These are phyloP conservation scores for Phrynocephalus forsythii DNA, from an alignment of 2,797 vertebrate species.

Conservation along the genomic window DNA sequence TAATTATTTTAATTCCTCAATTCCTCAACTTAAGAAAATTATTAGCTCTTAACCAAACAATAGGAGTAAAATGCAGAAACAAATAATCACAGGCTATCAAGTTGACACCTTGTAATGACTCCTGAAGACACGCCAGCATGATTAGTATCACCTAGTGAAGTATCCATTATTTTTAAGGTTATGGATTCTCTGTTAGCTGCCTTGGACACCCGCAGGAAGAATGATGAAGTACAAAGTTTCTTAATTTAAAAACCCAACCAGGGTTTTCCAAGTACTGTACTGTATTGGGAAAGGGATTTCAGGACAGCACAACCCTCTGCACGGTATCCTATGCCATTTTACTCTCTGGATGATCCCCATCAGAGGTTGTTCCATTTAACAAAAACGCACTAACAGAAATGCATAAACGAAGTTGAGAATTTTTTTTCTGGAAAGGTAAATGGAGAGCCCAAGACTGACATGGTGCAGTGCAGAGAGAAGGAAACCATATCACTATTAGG, in stretches of 20 bases:
- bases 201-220: neutral
- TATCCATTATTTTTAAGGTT: neutral
- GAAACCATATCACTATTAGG: neutral
- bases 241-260: neutral
- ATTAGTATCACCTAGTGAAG: too few species aligned
- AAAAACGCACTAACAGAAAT: neutral
- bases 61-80: neutral
- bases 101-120: too few species aligned
- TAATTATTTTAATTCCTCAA: neutral
- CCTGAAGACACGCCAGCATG: too few species aligned
- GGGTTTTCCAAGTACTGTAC: neutral
- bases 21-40: too few species aligned
- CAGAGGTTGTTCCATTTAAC: neutral
- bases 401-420: neutral
- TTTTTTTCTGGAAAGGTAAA: neutral
- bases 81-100: neutral
- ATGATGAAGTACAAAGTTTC: neutral
- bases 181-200: neutral
- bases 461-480: neutral
- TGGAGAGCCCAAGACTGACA: neutral
- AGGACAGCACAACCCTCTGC: neutral
- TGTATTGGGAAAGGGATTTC: too few species aligned
- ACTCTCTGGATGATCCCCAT: too few species aligned
- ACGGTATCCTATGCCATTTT: neutral
- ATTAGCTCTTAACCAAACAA: neutral